These are phyloP conservation scores for Frankliniella fusca DNA, from an alignment of 2,888 invertebrate genomes.

Conservation along the genomic window DNA sequence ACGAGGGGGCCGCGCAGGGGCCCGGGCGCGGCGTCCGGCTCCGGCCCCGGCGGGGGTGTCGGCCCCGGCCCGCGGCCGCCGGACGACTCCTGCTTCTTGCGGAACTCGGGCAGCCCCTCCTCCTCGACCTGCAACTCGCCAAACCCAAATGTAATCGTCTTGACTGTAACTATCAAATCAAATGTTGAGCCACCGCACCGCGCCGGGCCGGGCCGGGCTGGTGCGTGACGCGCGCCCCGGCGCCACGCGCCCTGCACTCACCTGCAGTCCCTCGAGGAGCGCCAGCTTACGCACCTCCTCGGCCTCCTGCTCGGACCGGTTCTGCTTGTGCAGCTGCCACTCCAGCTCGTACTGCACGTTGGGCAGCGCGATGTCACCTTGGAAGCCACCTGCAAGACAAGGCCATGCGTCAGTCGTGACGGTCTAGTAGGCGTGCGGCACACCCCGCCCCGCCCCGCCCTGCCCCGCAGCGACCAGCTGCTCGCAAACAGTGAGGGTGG, in stretches of 20 bases:
- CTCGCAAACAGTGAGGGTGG: too few species aligned
- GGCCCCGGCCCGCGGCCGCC: neutral
- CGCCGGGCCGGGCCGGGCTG: neutral
- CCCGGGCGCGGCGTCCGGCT: neutral
- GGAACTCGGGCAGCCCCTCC: constrained; percentile 66
- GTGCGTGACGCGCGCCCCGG: too few species aligned
- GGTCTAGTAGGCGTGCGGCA: neutral
- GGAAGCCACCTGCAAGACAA: constrained; percentile 64
- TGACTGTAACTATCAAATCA: too few species aligned
- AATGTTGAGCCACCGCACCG: too few species aligned
- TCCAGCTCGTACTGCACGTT: constrained; percentile 54
- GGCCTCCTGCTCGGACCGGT: constrained; percentile 65
- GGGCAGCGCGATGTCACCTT: constrained; percentile 80
- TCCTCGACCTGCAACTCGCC: constrained; percentile 66
- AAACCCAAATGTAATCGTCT: too few species aligned
- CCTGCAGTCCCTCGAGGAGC: constrained; percentile 63
- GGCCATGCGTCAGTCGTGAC: constrained; percentile 29
- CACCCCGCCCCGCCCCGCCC: neutral
- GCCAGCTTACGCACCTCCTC: constrained; percentile 78
- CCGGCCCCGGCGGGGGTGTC: neutral
- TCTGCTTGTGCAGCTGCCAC: constrained; percentile 54
- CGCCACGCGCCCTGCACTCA: neutral
- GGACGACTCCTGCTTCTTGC: constrained; percentile 35
- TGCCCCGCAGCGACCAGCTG: too few species aligned
- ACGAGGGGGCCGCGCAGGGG: neutral